Evolutionary conservation across 2,888 invertebrate genomes (phyloP), one percentile per base, ranked within the genome.

Genomic region (Plutella xylostella): DNA sequence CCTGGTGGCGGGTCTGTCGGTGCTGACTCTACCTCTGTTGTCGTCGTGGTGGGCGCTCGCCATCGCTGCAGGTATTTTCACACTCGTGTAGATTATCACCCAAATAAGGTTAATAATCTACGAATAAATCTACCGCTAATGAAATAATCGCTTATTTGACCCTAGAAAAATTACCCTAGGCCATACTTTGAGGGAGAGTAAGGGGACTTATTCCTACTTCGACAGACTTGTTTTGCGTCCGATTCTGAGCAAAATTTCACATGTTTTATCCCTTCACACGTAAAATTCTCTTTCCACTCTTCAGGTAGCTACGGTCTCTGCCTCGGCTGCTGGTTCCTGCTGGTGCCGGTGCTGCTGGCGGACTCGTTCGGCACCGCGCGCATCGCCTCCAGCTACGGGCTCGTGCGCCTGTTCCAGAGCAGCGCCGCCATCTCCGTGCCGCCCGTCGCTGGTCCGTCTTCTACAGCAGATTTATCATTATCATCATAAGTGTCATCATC

Each of bases 331-430:
- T 92, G 91, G 91, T 92, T 91, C 67, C 86, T 92, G 2, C 65
- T 92, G 45, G 90, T 92, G 47, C 92, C 92, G 0, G 90, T 92
- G 1, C 71, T 92, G 14, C 75, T 92, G 33, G 91, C 91, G 0
- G 90, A 91, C 60, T 85, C 91, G 14, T 91, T 91, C 61, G 92
- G 92, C 2, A 90, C 89, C 0, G 90, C 90, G 35, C 86, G 90
- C 45, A 90, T 92, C 53, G 90, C 91, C 12, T 90, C 91, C 4
- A 90, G 90, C 5, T 92, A 92, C 60, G 92, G 92, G 0, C 79
- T 92, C 28, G 90, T 91, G 17, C 73, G 92, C 14, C 89, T 92
- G 88, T 92, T 91, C 64, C 91, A 92, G 74, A 91, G 91, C 51
- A 70, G 91, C 18, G 90, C 90, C 0, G 91, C 90, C 0, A 88